Evolutionary conservation across 2,113 vertebrate species (phyloP).

Genomic region (Dicrurus megarhynchus): DNA sequence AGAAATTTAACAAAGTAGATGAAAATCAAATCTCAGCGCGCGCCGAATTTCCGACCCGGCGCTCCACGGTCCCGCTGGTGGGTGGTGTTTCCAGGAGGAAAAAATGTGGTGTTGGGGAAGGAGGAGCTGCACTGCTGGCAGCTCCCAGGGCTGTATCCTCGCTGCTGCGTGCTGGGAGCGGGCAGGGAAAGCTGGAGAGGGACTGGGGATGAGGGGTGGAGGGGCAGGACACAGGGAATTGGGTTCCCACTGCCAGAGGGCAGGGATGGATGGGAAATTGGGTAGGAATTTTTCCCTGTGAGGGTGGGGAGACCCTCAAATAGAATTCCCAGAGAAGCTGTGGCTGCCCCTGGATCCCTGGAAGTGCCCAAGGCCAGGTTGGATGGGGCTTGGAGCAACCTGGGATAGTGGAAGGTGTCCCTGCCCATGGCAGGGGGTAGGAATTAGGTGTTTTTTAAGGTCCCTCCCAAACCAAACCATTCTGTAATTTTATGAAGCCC

Average conservation of each 20-base stretch:
- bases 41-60: background rate
- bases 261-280: background rate
- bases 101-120: background rate
- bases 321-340: background rate
- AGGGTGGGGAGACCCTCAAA: background rate
- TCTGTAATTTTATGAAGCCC: background rate
- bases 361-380: accelerated
- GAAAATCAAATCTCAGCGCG: slow-evolving; percentile 46
- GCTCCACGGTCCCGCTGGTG: background rate
- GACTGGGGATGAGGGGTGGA: background rate
- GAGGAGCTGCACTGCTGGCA: background rate
- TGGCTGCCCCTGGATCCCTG: background rate
- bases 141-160: accelerated
- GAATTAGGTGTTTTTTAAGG: background rate
- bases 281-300: background rate
- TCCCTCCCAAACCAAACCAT: background rate
- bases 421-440: background rate
- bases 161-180: accelerated
- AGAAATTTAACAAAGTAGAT: slow-evolving; percentile 67
- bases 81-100: background rate
- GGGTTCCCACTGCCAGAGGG: background rate
- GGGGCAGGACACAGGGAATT: background rate
- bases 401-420: accelerated
- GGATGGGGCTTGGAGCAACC: background rate
- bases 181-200: background rate